phyloP scores from a whole-genome alignment of 2,113 vertebrate species.

The Plectropomus leopardus region DNA sequence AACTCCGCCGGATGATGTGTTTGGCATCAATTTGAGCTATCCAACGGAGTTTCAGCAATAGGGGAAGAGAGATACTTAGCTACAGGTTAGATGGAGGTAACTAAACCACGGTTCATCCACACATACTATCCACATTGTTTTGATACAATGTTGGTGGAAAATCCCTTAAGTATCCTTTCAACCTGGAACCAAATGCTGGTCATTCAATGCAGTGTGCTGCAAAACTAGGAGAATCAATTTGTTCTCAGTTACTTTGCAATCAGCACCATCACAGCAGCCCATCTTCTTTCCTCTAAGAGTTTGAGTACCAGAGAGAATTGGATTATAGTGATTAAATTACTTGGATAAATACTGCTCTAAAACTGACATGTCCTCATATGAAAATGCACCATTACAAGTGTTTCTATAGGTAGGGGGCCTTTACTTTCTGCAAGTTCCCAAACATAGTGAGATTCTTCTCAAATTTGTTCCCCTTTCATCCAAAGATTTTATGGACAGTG shows the following conservation, averaged over 20 bases:
- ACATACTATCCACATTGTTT: no score
- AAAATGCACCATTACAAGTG: constrained; percentile 9
- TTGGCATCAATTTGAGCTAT: no score
- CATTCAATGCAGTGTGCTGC: constrained; percentile 45
- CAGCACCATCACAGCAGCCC: constrained; percentile 30
- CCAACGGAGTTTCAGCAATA: no score
- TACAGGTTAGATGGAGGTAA: no score
- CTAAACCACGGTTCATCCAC: no score
- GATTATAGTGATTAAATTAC: constrained; percentile 59
- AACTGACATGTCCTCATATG: constrained; percentile 14
- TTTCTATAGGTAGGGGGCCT: not conserved
- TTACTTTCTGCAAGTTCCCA: not conserved
- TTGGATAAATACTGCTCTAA: constrained; percentile 28
- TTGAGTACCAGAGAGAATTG: constrained; percentile 26
- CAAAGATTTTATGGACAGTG: constrained; percentile 27
- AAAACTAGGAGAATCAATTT: constrained; percentile 69
- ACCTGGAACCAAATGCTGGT: constrained; percentile 38
- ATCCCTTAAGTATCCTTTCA: no score
- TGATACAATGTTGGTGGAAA: no score
- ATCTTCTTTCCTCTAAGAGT: constrained; percentile 27
- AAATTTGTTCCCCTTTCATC: constrained; percentile 32
- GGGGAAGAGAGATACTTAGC: no score
- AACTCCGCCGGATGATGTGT: no score
- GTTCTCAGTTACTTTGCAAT: constrained; percentile 57
- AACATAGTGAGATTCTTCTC: constrained; percentile 9